phyloP scores from a whole-genome alignment of 2,888 invertebrate species.

The Ypsolopha scabrella region DNA sequence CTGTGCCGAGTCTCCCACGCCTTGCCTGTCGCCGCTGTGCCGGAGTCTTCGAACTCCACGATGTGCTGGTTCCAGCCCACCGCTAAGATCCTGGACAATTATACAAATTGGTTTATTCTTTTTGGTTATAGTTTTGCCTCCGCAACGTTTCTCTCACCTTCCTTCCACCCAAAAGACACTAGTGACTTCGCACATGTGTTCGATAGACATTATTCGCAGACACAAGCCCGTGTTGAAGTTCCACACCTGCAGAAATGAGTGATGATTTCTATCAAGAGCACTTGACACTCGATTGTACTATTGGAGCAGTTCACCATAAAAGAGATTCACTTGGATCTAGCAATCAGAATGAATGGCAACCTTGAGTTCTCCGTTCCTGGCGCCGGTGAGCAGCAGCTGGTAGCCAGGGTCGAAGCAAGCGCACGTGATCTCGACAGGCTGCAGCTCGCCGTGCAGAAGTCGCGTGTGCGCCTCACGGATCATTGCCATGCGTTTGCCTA shows the following conservation, averaged over 20 bases:
- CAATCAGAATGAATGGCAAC: background rate
- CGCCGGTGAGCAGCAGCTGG: conserved; percentile 82
- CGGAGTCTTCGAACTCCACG: conserved; percentile 72
- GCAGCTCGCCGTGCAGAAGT: conserved; percentile 73
- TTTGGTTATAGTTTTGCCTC: too few species aligned
- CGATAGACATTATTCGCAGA: conserved; percentile 75
- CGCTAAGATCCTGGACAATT: conserved; percentile 72
- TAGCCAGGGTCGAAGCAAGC: conserved; percentile 81
- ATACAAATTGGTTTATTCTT: too few species aligned
- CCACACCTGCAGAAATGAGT: conserved; percentile 71
- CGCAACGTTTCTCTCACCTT: conserved; percentile 33
- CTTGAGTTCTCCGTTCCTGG: conserved; percentile 72
- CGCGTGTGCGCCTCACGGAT: conserved; percentile 79
- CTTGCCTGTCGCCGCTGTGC: conserved; percentile 69
- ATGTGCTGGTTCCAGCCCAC: conserved; percentile 84
- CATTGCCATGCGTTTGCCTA: conserved; percentile 75
- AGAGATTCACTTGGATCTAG: background rate
- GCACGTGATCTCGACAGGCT: conserved; percentile 80
- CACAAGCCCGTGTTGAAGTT: conserved; percentile 86
- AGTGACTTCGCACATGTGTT: conserved; percentile 70
- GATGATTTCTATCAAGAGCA: background rate
- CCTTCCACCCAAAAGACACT: conserved; percentile 71
- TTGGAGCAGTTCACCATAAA: background rate
- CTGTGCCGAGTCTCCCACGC: conserved; percentile 79
- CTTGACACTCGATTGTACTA: background rate